Evolutionary conservation across 1,140 invertebrate species (phyloP), one percentile per base, ranked within the genome.

Genomic region (Caenorhabditis inopinata): DNA sequence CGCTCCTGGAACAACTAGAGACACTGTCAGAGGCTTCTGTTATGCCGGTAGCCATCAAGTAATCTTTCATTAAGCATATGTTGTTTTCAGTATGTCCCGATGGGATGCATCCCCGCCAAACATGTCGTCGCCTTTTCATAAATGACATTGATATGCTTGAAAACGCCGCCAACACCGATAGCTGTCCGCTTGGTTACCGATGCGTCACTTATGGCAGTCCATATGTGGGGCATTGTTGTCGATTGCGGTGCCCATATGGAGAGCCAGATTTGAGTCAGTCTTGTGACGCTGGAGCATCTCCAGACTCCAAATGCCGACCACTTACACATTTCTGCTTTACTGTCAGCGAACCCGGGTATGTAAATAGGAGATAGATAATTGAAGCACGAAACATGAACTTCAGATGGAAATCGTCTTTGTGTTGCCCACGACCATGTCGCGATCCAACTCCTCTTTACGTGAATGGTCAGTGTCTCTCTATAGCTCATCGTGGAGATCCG

Each of bases 111-210:
- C 87, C 87, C 14, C 53, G 78, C n/a, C 87, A 88, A 84, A 82
- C 86, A 21, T 88, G 87, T 62, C 84, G 87, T 49, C 79, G 87
- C 14, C 77, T 88, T 27, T 89, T 88, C 79, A 84, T 88, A 47
- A 88, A 88, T 75, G 87, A 88, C 51, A 79, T 87, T 32, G 87
- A 88, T 75, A 89, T 89, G 87, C 53, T 88, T 45, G 86, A 88
- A 46, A 87, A 87, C 82, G 87, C 87, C n/a, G 87, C 86, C 9
- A 87, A 85, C 16, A 88, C 87, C 2, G 87, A 88, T 80, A 89
- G 86, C 78, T 88, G 87, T 62, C 87, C 87, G 2, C 77, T 87
- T 38, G 87, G 87, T 5, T 89, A 88, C 74, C 80, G 87, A 53
- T 88, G 87, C 79, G 87, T 85, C 45, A 89, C 85, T n/a, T 88